These are phyloP conservation scores for Henricia sp. DNA, from an alignment of 53 echinoderm and acorn worm genomes.

Conservation along the genomic window DNA sequence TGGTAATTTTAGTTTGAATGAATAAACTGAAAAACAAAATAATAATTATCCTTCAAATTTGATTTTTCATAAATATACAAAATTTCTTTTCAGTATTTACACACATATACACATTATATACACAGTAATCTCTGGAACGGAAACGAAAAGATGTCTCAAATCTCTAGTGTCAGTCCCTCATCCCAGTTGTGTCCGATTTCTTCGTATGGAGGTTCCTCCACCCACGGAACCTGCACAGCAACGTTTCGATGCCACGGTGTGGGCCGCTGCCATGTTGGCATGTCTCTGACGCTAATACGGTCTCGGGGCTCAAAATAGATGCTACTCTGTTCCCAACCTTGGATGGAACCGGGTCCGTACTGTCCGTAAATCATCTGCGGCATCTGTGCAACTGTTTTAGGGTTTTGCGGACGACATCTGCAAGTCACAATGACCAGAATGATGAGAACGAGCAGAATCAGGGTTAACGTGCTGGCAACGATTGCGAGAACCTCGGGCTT, in stretches of 20 bases:
- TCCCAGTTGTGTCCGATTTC: slow-evolving; percentile 98
- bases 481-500: slow-evolving; percentile 76
- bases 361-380: slow-evolving; percentile 83
- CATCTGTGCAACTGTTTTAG: slow-evolving; percentile 73
- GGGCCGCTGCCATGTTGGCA: slow-evolving; percentile 83
- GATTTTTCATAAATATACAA: slow-evolving; percentile 1
- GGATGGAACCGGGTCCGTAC: slow-evolving; percentile 72
- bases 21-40: no score
- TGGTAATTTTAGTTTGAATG: no score
- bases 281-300: slow-evolving; percentile 78
- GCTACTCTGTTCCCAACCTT: slow-evolving; percentile 90
- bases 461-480: slow-evolving; percentile 81
- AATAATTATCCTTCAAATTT: neutral
- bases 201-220: slow-evolving; percentile 86
- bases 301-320: slow-evolving; percentile 95
- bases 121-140: neutral
- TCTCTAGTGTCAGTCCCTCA: slow-evolving; percentile 71
- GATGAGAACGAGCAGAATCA: slow-evolving; percentile 80
- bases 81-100: slow-evolving; percentile 18
- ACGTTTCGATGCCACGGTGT: slow-evolving; percentile 88
- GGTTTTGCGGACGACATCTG: slow-evolving; percentile 76
- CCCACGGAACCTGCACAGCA: slow-evolving; percentile 85
- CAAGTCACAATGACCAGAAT: slow-evolving; percentile 81
- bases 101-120: slow-evolving; percentile 38
- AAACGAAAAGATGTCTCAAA: slow-evolving; percentile 26